Evolutionary conservation across 2,797 vertebrate species (phyloP).

Genomic region (Leuciscus waleckii): DNA sequence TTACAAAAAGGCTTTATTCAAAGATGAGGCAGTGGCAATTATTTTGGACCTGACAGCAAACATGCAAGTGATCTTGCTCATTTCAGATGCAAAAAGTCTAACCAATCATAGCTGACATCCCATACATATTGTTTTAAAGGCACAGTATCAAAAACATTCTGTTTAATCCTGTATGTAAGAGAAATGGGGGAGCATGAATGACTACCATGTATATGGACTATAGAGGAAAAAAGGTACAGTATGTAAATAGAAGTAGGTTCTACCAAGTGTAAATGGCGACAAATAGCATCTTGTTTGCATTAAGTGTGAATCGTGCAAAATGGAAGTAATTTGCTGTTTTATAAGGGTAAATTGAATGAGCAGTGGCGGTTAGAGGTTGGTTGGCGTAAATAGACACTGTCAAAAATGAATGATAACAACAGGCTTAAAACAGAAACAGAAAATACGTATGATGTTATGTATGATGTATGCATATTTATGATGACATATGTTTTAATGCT

Average conservation of each 20-base stretch:
- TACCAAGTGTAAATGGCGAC: background rate
- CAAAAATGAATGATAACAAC: conserved; percentile 8
- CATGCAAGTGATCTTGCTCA: background rate
- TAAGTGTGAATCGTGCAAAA: background rate
- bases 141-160: background rate
- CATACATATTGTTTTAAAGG: background rate
- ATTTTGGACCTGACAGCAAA: background rate
- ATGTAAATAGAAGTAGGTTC: background rate
- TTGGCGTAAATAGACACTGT: background rate
- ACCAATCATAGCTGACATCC: background rate
- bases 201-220: background rate
- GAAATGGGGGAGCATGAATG: background rate
- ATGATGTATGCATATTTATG: background rate
- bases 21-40: background rate
- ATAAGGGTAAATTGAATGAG: background rate
- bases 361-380: background rate
- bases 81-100: background rate
- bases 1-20: conserved; percentile 16
- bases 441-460: background rate
- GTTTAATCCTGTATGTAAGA: background rate
- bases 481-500: conserved; percentile 26
- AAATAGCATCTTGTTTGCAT: conserved; percentile 2
- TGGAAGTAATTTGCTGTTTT: background rate
- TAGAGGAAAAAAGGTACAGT: background rate
- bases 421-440: background rate